phyloP scores from a whole-genome alignment of 2,797 vertebrate species.

The Artibeus lituratus region DNA sequence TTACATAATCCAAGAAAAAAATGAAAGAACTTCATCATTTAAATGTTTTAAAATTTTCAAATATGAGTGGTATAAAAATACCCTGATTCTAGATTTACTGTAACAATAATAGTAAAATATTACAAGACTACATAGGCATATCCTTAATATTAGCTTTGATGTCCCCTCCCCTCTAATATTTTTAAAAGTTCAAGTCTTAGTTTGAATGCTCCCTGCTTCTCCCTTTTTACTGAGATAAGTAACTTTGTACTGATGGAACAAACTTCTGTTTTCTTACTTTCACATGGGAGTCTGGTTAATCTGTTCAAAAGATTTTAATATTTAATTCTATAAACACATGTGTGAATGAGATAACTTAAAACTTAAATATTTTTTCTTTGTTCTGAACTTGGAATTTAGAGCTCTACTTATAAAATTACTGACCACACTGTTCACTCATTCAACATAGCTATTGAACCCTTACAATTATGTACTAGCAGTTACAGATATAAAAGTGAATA shows the following conservation, averaged over 20 bases:
- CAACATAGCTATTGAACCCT: background rate
- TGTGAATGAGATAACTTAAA: background rate
- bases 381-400: background rate
- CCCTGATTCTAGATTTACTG: background rate
- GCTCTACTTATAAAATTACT: background rate
- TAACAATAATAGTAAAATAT: conserved; percentile 1
- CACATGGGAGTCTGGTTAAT: conserved; percentile 5
- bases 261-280: background rate
- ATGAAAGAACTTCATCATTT: conserved; percentile 23
- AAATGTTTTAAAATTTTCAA: background rate
- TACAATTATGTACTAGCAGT: background rate
- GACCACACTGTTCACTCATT: background rate
- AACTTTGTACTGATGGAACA: background rate
- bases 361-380: conserved; percentile 8
- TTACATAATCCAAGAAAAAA: conserved; percentile 30
- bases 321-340: background rate
- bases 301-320: background rate
- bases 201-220: background rate
- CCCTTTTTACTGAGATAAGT: background rate
- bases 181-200: background rate
- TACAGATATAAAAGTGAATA: background rate
- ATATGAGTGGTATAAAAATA: background rate
- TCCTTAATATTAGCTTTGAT: background rate
- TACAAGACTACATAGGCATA: background rate
- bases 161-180: background rate